Conservation (phyloP, 1,140 invertebrate species). For the Cyclargus thomasi region DNA sequence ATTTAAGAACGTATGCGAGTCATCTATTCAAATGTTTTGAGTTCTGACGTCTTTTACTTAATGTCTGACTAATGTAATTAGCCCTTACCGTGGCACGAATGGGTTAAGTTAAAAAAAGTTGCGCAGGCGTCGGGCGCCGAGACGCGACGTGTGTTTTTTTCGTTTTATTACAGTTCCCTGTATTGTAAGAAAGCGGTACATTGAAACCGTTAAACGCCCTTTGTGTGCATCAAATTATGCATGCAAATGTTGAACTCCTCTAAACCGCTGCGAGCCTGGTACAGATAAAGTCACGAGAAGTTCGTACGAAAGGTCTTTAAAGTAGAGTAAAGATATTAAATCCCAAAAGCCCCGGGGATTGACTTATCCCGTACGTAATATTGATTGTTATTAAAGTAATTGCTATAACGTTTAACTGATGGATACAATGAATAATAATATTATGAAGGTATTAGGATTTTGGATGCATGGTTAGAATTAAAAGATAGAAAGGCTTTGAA, state of each 20-base stretch:
- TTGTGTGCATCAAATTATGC: not conserved
- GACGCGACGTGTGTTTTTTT: conserved; percentile 20
- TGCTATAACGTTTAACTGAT: too few species aligned
- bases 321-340: too few species aligned
- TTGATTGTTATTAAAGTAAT: too few species aligned
- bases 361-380: too few species aligned
- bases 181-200: conserved; percentile 6
- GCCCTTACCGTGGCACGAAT: conserved; percentile 19
- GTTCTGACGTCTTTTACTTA: too few species aligned
- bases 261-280: not conserved
- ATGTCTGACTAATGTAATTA: not conserved
- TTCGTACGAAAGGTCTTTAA: not conserved
- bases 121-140: conserved; percentile 36
- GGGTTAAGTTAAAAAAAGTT: conserved; percentile 26
- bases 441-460: too few species aligned
- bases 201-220: conserved; percentile 2
- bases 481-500: too few species aligned
- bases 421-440: too few species aligned
- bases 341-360: too few species aligned
- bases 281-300: not conserved
- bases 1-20: too few species aligned
- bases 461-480: too few species aligned
- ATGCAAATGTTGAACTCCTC: not conserved
- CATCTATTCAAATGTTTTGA: too few species aligned
- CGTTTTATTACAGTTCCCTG: conserved; percentile 8